A percentile compares a stretch with the other conserved stretches of the same genome.
Evolutionary conservation across 2,797 vertebrate genomes (phyloP).

Genomic region (Morelia viridis): DNA sequence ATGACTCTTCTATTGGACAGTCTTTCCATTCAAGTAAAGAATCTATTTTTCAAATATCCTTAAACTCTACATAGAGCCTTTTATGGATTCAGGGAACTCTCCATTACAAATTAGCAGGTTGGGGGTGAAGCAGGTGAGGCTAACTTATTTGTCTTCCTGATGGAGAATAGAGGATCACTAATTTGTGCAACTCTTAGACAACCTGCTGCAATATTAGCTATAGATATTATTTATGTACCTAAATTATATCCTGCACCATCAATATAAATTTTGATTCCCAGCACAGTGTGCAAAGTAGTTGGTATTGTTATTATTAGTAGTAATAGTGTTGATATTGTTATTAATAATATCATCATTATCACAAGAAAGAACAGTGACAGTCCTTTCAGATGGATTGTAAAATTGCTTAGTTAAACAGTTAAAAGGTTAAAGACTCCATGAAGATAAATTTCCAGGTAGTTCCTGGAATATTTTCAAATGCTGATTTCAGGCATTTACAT

Average conservation of each 20-base stretch:
- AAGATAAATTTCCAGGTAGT: not conserved
- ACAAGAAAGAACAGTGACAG: not conserved
- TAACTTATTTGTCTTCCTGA: too few species aligned
- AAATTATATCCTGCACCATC: not conserved
- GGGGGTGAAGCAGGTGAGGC: too few species aligned
- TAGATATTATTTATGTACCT: not conserved
- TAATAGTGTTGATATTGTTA: not conserved
- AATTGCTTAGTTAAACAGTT: not conserved
- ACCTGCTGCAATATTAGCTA: not conserved
- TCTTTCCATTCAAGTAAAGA: too few species aligned
- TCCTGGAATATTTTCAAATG: not conserved
- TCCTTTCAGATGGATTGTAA: not conserved
- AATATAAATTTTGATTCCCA: not conserved
- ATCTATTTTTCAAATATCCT: too few species aligned
- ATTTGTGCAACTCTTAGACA: not conserved
- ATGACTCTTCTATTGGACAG: too few species aligned
- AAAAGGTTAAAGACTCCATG: not conserved
- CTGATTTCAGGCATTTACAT: not conserved
- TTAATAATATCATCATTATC: not conserved
- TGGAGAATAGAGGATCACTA: not conserved
- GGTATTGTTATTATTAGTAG: not conserved
- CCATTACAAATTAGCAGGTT: too few species aligned
- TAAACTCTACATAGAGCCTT: too few species aligned
- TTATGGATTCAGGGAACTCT: too few species aligned
- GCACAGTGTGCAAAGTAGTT: not conserved